Evolutionary conservation across 1,140 invertebrate species (phyloP).

Genomic region (Acromyrmex echinatior): DNA sequence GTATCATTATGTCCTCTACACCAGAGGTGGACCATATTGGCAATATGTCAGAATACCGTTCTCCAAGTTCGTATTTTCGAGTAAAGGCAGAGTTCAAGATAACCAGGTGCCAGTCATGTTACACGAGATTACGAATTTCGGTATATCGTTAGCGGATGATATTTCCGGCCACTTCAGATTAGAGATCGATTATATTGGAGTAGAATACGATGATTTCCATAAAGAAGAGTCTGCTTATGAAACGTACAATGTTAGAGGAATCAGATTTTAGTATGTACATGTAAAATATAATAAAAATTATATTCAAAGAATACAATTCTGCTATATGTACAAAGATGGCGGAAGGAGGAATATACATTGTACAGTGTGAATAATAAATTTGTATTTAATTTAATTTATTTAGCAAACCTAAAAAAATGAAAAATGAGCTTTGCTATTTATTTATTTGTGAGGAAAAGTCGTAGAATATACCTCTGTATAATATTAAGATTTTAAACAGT

Average conservation of each 20-base stretch:
- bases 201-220: conserved; percentile 92
- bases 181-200: conserved; percentile 97
- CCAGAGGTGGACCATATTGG: conserved; percentile 98
- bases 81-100: conserved; percentile 96
- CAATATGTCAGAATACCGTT: conserved; percentile 97
- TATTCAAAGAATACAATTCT: neutral
- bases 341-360: neutral
- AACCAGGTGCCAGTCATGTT: conserved; percentile 89
- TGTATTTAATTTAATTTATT: conserved; percentile 21
- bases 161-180: conserved; percentile 94
- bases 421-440: neutral
- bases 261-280: conserved; percentile 20
- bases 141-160: conserved; percentile 93
- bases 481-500: neutral
- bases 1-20: conserved; percentile 94
- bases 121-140: conserved; percentile 90
- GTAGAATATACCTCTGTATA: neutral
- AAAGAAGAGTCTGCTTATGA: conserved; percentile 96
- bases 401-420: neutral
- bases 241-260: conserved; percentile 87
- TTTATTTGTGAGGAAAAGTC: neutral
- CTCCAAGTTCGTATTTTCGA: conserved; percentile 95
- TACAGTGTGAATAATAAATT: conserved; percentile 42
- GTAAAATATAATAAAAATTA: neutral
- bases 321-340: neutral